Conservation (phyloP, 2,888 invertebrate genomes). For the Zele albiditarsus region DNA sequence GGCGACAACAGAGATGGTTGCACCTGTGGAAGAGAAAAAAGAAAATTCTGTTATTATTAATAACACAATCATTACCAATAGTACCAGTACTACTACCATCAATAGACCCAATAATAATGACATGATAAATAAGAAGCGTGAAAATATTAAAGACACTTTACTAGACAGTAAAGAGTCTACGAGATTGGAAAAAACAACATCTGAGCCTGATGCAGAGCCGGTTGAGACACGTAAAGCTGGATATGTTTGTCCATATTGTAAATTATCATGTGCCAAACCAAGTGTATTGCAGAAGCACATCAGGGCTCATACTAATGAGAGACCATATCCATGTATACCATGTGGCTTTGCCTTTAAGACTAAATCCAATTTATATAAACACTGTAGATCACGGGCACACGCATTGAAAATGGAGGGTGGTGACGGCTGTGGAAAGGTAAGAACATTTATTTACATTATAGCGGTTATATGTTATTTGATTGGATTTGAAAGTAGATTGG, state of each 20-base stretch:
- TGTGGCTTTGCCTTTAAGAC: slow-evolving; percentile 96
- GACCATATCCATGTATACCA: slow-evolving; percentile 91
- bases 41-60: slow-evolving; percentile 44
- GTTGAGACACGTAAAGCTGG: slow-evolving; percentile 75
- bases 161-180: slow-evolving; percentile 53
- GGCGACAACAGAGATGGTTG: slow-evolving; percentile 75
- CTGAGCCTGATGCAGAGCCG: slow-evolving; percentile 62
- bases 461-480: no score
- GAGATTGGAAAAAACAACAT: slow-evolving; percentile 53
- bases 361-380: slow-evolving; percentile 93
- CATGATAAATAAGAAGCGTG: slow-evolving; percentile 48
- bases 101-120: slow-evolving; percentile 36
- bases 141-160: slow-evolving; percentile 55
- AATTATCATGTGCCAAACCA: slow-evolving; percentile 91
- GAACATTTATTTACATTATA: background rate
- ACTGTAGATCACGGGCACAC: slow-evolving; percentile 85
- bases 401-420: slow-evolving; percentile 79
- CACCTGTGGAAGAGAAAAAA: slow-evolving; percentile 64
- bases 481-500: no score
- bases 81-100: background rate
- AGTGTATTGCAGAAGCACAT: slow-evolving; percentile 96
- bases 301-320: slow-evolving; percentile 93
- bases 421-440: slow-evolving; percentile 69
- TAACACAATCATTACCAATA: background rate
- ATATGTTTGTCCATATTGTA: slow-evolving; percentile 91